phyloP scores from a whole-genome alignment of 1,140 invertebrate genomes.

The Drosophila varians region DNA sequence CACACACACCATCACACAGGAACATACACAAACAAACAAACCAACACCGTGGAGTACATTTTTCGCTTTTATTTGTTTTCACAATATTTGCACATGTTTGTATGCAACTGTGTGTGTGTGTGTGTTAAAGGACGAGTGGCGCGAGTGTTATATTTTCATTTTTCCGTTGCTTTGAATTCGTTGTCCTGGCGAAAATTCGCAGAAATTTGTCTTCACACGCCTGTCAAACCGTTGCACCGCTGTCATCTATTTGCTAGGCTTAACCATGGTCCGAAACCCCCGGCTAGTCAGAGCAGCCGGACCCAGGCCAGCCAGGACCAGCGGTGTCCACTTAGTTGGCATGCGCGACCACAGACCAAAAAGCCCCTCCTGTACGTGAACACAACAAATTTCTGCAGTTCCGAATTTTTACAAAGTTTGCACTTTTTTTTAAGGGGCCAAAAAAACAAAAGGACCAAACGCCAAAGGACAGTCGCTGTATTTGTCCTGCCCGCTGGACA shows the following conservation, averaged over 20 bases:
- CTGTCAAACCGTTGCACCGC: constrained; percentile 78
- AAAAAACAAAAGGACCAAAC: constrained; percentile 33
- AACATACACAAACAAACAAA: constrained; percentile 2
- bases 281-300: neutral
- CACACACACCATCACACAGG: constrained; percentile 8
- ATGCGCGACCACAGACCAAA: constrained; percentile 73
- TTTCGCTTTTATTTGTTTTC: constrained; percentile 72
- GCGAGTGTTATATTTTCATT: constrained; percentile 54
- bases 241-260: constrained; percentile 69
- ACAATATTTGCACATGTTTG: constrained; percentile 50
- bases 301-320: constrained; percentile 11
- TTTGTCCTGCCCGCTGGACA: constrained; percentile 72
- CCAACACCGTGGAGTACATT: constrained; percentile 44
- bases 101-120: constrained; percentile 32
- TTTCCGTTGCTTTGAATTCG: constrained; percentile 53
- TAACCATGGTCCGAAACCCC: constrained; percentile 10
- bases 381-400: constrained; percentile 66
- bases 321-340: constrained; percentile 62
- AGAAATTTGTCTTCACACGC: constrained; percentile 80
- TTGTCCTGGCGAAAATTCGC: constrained; percentile 63
- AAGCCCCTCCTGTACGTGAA: constrained; percentile 67
- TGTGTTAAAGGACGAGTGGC: constrained; percentile 15
- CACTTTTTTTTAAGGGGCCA: constrained; percentile 49
- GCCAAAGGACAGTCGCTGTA: constrained; percentile 12
- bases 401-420: constrained; percentile 79